Percentiles rank a stretch among this genome's conserved stretches.
Conservation (phyloP, 2,797 vertebrate species). For the Bothrops alternatus region DNA sequence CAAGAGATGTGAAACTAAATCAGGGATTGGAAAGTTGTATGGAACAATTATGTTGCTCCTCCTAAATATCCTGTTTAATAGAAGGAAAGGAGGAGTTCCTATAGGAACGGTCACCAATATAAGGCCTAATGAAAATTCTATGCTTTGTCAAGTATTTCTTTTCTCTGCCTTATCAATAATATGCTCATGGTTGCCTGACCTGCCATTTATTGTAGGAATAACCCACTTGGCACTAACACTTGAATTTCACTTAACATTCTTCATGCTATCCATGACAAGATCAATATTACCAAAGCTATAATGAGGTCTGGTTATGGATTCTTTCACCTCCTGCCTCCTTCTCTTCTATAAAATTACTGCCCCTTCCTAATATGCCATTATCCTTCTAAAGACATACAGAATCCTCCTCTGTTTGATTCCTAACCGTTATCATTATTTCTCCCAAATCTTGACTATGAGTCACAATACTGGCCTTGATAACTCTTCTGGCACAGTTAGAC, state of each 20-base stretch:
- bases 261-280: conserved; percentile 44
- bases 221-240: conserved; percentile 53
- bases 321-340: conserved; percentile 33
- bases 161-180: neutral
- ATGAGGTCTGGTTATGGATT: conserved; percentile 43
- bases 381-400: conserved; percentile 33
- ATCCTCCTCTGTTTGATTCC: neutral
- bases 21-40: neutral
- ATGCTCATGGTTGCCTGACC: conserved; percentile 2
- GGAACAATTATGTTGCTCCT: neutral
- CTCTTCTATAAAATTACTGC: conserved; percentile 19
- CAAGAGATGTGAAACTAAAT: neutral
- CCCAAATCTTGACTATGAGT: conserved; percentile 27
- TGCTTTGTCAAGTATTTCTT: neutral
- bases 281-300: conserved; percentile 46
- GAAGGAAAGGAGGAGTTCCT: neutral
- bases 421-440: conserved; percentile 33
- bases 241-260: conserved; percentile 57
- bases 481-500: conserved; percentile 43
- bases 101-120: neutral
- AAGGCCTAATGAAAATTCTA: neutral
- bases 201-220: conserved; percentile 46
- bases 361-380: neutral
- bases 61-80: neutral
- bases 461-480: conserved; percentile 44